These are phyloP conservation scores for Melanotaenia boesemani DNA, from an alignment of 2,797 vertebrate species.

Conservation along the genomic window DNA sequence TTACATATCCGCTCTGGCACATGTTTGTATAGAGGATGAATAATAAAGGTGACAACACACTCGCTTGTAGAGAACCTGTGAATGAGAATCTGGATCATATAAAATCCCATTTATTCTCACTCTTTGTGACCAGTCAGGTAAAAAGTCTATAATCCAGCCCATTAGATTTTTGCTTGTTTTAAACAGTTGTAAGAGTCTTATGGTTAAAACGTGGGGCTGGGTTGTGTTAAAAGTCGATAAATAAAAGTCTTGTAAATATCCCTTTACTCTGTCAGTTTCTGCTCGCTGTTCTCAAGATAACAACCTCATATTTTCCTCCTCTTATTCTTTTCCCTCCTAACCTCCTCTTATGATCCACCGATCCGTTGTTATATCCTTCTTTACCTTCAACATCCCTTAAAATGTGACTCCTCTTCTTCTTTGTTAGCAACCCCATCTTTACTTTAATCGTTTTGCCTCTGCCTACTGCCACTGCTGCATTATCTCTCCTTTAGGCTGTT, in stretches of 20 bases:
- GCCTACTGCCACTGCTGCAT: not conserved
- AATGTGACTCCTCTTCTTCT: conserved; percentile 46
- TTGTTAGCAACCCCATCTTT: conserved; percentile 22
- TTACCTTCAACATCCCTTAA: conserved; percentile 46
- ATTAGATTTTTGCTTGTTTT: too few species aligned
- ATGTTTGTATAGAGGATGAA: too few species aligned
- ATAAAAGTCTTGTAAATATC: too few species aligned
- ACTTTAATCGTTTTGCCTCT: conserved; percentile 22
- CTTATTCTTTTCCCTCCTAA: conserved; percentile 25
- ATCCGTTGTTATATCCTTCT: conserved; percentile 52
- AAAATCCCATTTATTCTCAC: too few species aligned
- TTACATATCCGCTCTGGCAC: too few species aligned
- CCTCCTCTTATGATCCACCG: conserved; percentile 29
- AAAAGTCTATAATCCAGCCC: too few species aligned
- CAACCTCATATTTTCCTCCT: conserved; percentile 12
- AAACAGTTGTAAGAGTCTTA: not conserved
- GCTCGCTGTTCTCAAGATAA: conserved; percentile 16
- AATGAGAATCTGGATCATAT: too few species aligned
- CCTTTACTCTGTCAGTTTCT: conserved; percentile 12
- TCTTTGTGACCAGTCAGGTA: too few species aligned
- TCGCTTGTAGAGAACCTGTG: too few species aligned
- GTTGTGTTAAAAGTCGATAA: too few species aligned
- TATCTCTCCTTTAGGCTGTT: not conserved
- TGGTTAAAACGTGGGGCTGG: too few species aligned
- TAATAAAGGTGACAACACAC: too few species aligned